phyloP scores from a whole-genome alignment of 2,113 vertebrate species.

The Eclectus roratus region DNA sequence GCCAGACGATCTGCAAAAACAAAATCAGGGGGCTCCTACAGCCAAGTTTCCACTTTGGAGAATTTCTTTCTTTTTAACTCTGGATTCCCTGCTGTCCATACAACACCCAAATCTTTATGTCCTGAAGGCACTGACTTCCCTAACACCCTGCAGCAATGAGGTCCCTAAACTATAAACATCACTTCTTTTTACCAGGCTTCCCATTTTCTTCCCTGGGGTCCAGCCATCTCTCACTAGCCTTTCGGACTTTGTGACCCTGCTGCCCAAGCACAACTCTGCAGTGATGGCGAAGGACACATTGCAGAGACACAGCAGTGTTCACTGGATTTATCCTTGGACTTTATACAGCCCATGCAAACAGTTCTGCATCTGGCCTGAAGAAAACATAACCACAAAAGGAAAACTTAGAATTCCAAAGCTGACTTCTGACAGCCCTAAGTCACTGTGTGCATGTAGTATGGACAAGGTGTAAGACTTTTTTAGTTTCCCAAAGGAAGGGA shows the following conservation, averaged over 20 bases:
- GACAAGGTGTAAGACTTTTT: background rate
- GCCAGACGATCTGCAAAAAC: background rate
- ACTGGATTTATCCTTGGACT: background rate
- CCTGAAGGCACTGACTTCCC: background rate
- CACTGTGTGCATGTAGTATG: accelerated
- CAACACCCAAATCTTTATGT: background rate
- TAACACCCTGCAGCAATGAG: background rate
- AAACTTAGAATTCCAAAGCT: background rate
- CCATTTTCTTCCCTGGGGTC: background rate
- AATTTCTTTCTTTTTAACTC: background rate
- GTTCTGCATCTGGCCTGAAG: background rate
- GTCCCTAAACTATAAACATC: background rate
- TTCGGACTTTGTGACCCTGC: background rate
- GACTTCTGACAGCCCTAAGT: background rate
- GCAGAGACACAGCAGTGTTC: background rate
- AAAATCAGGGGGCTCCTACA: background rate
- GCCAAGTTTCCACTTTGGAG: background rate
- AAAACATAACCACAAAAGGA: background rate
- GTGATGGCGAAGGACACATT: background rate
- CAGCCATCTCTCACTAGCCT: background rate
- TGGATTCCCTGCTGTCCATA: background rate
- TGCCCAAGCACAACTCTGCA: background rate
- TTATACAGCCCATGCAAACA: background rate
- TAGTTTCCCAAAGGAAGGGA: background rate
- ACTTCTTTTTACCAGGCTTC: background rate